phyloP scores from a whole-genome alignment of 2,113 vertebrate genomes.

The Actenoides hombroni region DNA sequence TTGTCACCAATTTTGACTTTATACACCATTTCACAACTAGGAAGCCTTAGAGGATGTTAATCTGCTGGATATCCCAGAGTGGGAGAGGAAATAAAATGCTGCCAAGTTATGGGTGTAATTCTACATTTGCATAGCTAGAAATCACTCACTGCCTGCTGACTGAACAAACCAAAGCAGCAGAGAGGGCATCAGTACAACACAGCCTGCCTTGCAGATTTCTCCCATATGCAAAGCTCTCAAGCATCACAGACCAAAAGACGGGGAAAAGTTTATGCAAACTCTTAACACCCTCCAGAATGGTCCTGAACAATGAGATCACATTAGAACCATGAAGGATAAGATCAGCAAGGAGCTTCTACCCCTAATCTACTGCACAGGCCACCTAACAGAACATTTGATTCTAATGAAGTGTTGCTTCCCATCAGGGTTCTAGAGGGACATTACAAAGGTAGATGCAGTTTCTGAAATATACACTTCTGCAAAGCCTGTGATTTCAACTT shows the following conservation, averaged over 20 bases:
- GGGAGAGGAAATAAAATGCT: conserved; percentile 19
- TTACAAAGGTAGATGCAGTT: not conserved
- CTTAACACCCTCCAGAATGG: not conserved
- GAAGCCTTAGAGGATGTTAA: not conserved
- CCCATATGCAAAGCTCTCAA: not conserved
- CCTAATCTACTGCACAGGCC: not conserved
- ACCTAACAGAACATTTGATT: not conserved
- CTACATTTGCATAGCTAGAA: not conserved
- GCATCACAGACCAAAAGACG: not conserved
- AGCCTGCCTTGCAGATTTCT: not conserved
- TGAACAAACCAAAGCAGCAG: not conserved
- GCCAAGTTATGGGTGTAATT: conserved; percentile 37
- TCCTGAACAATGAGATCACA: rapidly evolving
- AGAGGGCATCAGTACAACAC: not conserved
- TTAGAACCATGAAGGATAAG: not conserved
- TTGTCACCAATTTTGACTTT: conserved; percentile 28
- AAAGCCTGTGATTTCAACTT: not conserved
- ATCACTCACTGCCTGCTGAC: not conserved
- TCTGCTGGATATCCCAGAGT: conserved; percentile 14
- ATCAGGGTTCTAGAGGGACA: not conserved
- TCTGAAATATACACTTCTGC: not conserved
- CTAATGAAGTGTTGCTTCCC: not conserved
- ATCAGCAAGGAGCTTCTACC: not conserved
- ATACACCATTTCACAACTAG: conserved; percentile 42
- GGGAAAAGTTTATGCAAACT: not conserved